Percentiles rank a stretch among this genome's conserved stretches.
phyloP scores from a whole-genome alignment of 2,888 invertebrate genomes.

The Patella ulyssiponensis region DNA sequence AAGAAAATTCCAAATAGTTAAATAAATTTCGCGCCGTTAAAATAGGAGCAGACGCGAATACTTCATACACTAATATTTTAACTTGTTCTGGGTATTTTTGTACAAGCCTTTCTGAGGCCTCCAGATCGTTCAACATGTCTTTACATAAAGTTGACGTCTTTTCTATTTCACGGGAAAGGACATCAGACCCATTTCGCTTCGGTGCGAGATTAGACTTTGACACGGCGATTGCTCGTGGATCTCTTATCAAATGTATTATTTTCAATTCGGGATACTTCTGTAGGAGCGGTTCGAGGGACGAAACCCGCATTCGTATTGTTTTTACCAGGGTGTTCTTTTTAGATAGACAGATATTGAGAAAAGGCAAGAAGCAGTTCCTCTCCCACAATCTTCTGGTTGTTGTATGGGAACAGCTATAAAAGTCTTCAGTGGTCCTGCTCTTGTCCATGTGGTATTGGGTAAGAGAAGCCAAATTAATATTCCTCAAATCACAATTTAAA shows the following conservation, averaged over 20 bases:
- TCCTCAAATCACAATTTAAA: background rate
- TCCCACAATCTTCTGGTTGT: background rate
- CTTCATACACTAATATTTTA: background rate
- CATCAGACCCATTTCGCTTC: background rate
- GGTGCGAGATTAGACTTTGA: background rate
- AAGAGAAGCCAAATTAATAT: background rate
- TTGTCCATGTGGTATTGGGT: background rate
- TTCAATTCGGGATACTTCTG: background rate
- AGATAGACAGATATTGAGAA: background rate
- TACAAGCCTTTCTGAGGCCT: background rate
- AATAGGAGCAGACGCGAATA: background rate
- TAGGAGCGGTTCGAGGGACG: background rate
- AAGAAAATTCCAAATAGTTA: background rate
- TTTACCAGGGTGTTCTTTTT: background rate
- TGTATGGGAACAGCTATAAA: background rate
- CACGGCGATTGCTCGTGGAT: background rate
- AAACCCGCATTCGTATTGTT: background rate
- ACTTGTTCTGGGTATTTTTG: background rate
- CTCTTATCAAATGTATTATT: background rate
- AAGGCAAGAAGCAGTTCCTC: background rate
- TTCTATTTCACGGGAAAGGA: background rate
- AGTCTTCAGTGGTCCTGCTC: background rate
- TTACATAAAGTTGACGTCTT: background rate
- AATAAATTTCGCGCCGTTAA: background rate
- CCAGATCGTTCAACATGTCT: background rate